A percentile compares a stretch with the other conserved stretches of the same genome.
These are phyloP conservation scores for Rhadinocentrus ornatus DNA, from an alignment of 2,797 vertebrate species.

Conservation along the genomic window DNA sequence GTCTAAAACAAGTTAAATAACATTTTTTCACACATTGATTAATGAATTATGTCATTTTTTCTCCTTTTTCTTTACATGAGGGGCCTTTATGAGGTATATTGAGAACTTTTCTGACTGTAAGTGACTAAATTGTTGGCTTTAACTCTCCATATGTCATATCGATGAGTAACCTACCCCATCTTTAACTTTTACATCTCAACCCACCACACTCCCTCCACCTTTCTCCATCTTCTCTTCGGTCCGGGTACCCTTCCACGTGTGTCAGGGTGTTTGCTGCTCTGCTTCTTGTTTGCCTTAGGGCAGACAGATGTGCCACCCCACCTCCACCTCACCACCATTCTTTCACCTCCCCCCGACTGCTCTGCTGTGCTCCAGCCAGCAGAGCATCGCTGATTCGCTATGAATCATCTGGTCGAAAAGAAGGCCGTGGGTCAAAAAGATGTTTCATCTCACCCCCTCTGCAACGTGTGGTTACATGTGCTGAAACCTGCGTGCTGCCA, in stretches of 20 bases:
- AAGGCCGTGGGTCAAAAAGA: slow-evolving; percentile 25
- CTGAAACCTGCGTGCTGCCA: slow-evolving; percentile 7
- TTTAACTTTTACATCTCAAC: slow-evolving; percentile 8
- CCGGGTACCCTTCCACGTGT: slow-evolving; percentile 12
- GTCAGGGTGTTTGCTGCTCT: slow-evolving; percentile 26
- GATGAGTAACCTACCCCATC: slow-evolving; percentile 47
- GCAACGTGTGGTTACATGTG: slow-evolving; percentile 4
- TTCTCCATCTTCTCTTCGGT: slow-evolving; percentile 33
- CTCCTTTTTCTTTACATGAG: background rate
- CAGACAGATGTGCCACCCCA: slow-evolving; percentile 78
- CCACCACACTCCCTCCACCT: slow-evolving; percentile 27
- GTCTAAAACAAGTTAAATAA: slow-evolving; percentile 28
- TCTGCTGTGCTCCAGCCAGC: slow-evolving; percentile 19
- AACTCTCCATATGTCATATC: background rate
- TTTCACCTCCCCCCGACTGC: slow-evolving; percentile 48
- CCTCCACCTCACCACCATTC: slow-evolving; percentile 30
- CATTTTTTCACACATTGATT: slow-evolving; percentile 38
- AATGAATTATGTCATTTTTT: slow-evolving; percentile 31
- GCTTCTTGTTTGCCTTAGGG: slow-evolving; percentile 69
- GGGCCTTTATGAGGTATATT: slow-evolving; percentile 1
- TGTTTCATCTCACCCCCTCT: background rate
- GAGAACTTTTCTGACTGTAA: background rate
- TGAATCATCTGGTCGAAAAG: slow-evolving; percentile 45
- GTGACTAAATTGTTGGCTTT: slow-evolving; percentile 14
- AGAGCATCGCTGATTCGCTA: slow-evolving; percentile 58